phyloP scores from a whole-genome alignment of 2,113 vertebrate genomes.

The Trinectes maculatus region DNA sequence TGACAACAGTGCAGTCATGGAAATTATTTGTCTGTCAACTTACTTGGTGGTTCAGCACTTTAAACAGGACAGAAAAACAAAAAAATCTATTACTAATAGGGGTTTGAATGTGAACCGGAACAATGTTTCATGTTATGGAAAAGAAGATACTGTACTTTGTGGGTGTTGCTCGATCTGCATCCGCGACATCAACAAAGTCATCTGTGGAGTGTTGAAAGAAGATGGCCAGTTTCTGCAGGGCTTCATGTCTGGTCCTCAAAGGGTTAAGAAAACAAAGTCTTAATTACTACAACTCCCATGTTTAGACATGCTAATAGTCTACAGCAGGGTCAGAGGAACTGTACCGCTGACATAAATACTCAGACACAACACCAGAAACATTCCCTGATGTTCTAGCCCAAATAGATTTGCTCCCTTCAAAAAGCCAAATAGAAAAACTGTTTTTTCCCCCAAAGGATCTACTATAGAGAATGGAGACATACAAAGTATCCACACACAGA shows the following conservation, averaged over 20 bases:
- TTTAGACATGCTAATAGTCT: too few species aligned
- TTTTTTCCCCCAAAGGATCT: too few species aligned
- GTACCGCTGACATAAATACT: too few species aligned
- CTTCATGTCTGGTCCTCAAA: slow-evolving; percentile 82
- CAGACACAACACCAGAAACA: too few species aligned
- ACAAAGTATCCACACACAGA: too few species aligned
- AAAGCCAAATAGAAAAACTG: too few species aligned
- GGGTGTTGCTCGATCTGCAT: slow-evolving; percentile 19
- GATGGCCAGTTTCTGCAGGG: slow-evolving; percentile 78
- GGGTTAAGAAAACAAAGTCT: neutral
- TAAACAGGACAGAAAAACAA: neutral
- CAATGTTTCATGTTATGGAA: neutral
- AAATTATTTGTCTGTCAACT: slow-evolving; percentile 26
- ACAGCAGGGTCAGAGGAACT: too few species aligned
- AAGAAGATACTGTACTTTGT: slow-evolving; percentile 61
- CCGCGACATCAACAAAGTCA: slow-evolving; percentile 44
- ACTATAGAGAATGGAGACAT: too few species aligned
- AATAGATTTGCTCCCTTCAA: too few species aligned
- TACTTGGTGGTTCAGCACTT: slow-evolving; percentile 67
- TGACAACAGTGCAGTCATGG: slow-evolving; percentile 28
- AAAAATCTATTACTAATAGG: neutral
- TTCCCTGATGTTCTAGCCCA: too few species aligned
- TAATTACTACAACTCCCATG: too few species aligned
- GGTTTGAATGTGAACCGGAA: neutral
- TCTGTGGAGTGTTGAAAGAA: slow-evolving; percentile 80